phyloP scores from a whole-genome alignment of 2,113 vertebrate species.

The Proteles cristata region DNA sequence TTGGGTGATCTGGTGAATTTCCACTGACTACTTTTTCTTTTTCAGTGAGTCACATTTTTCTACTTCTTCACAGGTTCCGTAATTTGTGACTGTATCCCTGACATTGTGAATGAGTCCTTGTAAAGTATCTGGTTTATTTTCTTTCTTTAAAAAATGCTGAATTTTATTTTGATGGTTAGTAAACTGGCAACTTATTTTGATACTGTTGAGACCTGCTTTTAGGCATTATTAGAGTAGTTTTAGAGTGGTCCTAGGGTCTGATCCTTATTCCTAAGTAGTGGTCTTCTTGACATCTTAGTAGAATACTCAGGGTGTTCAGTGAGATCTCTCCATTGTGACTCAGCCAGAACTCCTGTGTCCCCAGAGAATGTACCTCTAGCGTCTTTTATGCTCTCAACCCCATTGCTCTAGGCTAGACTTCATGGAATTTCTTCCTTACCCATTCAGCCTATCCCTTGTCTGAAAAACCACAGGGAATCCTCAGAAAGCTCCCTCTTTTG shows the following conservation, averaged over 20 bases:
- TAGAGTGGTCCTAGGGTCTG: neutral
- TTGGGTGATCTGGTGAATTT: neutral
- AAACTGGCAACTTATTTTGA: neutral
- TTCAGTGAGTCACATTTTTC: neutral
- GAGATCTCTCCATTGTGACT: neutral
- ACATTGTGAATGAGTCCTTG: neutral
- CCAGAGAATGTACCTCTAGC: neutral
- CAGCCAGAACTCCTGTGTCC: neutral
- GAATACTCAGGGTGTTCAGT: neutral
- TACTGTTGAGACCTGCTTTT: neutral
- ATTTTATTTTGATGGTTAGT: neutral
- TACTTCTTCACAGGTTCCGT: neutral
- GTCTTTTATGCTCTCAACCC: neutral
- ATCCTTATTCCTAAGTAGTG: neutral
- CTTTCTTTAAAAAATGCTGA: conserved; percentile 9
- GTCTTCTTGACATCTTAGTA: neutral
- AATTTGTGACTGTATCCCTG: neutral
- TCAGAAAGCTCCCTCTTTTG: neutral
- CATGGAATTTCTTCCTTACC: neutral
- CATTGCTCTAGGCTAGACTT: neutral
- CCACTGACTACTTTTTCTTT: neutral
- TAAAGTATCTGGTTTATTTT: neutral
- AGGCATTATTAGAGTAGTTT: neutral
- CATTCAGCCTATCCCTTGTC: neutral
- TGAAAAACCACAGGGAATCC: neutral